Base-by-base conservation (phyloP, 2,113 vertebrate species). In the Leptocoma aspasia region DNA sequence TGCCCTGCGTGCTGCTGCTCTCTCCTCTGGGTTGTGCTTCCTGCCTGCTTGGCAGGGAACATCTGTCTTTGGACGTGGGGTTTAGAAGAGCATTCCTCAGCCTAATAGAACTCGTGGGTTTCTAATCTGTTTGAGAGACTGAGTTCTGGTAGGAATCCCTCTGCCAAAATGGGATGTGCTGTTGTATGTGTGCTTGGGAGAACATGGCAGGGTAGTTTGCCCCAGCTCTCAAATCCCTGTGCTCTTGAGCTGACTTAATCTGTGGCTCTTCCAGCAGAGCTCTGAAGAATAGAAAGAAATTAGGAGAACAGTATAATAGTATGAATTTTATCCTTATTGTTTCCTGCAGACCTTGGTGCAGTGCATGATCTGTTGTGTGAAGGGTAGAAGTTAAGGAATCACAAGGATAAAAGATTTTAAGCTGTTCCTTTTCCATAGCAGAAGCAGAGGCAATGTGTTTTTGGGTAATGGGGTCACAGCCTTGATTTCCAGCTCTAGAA, bases 211-310 rank as follows among this genome's bases (percentile, higher is more conserved):
- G 11, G 65, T 2, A 1, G 23, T 70, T 70, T 52, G 33, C 18
- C 49, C 52, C 41, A n/a, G 75, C 52, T 60, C 57, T 86, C n/a
- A 87, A 60, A 80, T 52, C 70, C 39, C 73, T 60, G 31, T 49
- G 47, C 50, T 89, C 71, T 5, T 68, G 85, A 47, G 28, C n/a
- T 31, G 61, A 26, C 22, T n/a, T 76, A 6, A 35, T 63, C 45
- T 77, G 22, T 56, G 76, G 6, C 52, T 79, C 41, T 53, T 85
- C 54, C 47, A 45, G 57, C 68, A 85, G 72, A 91, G 39, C 61
- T 56, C 57, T 94, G 76, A 64, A 66, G 88, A 91, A 81, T 71
- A 39, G 92, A 94, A 95, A 57, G n/a, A 68, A 66, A 87, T 64
- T 8, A n/a, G 68, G 92, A 73, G 59, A 35, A 57, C 39, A n/a